Conservation (phyloP, 2,888 invertebrate species). For the Apamea epomidion region DNA sequence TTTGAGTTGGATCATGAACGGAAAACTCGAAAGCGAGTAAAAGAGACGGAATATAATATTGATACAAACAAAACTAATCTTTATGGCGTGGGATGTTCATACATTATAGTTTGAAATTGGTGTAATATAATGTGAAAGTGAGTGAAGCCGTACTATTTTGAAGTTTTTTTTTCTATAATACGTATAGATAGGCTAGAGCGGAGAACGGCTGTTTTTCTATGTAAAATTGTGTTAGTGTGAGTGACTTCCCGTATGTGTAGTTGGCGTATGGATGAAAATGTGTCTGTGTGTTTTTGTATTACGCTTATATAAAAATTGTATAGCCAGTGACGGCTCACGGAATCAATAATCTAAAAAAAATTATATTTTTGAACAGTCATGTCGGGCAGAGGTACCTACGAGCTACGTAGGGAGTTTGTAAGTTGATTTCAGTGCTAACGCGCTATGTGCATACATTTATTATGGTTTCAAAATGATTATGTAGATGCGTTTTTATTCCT, state of each 20-base stretch:
- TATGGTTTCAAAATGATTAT: constrained; percentile 47
- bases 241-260: constrained; percentile 87
- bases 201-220: constrained; percentile 89
- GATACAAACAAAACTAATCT: constrained; percentile 82
- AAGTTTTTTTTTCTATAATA: constrained; percentile 87
- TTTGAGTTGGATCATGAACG: constrained; percentile 90
- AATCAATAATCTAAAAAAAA: constrained; percentile 88
- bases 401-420: constrained; percentile 28
- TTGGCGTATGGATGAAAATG: constrained; percentile 77
- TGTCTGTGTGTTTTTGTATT: constrained; percentile 80
- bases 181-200: constrained; percentile 82
- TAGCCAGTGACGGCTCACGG: constrained; percentile 78
- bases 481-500: constrained; percentile 35
- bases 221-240: constrained; percentile 83
- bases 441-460: background rate
- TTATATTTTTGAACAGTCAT: constrained; percentile 79
- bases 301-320: constrained; percentile 85
- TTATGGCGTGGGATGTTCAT: constrained; percentile 77
- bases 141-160: constrained; percentile 89
- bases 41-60: constrained; percentile 76
- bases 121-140: constrained; percentile 77
- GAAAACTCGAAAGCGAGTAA: constrained; percentile 89
- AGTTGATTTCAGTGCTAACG: background rate
- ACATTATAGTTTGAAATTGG: constrained; percentile 80
- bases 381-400: constrained; percentile 55